Percentiles rank a stretch among this genome's conserved stretches.
phyloP scores from a whole-genome alignment of 2,113 vertebrate genomes.

The Poicephalus meyeri region DNA sequence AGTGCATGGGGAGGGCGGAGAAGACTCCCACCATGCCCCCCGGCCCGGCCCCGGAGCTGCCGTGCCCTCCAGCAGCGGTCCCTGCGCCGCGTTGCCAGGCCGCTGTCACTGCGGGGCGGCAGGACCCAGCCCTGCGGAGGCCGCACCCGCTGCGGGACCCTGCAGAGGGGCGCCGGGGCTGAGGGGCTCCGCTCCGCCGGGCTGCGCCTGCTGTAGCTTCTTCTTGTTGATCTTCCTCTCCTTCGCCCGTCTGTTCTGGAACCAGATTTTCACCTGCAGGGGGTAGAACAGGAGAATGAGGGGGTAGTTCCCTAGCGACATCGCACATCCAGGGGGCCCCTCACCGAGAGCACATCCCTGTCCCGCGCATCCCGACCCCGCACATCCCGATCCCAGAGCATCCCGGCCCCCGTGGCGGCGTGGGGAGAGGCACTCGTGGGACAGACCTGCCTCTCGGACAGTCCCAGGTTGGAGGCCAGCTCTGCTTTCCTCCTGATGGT shows the following conservation, averaged over 20 bases:
- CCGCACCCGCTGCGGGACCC: conserved; percentile 36
- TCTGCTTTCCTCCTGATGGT: conserved; percentile 84
- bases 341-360: not conserved
- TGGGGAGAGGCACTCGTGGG: not conserved
- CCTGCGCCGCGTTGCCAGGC: not conserved
- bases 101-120: conserved; percentile 41
- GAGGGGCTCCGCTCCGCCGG: conserved; percentile 65
- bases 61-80: not conserved
- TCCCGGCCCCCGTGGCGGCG: not conserved
- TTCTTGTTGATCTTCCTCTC: conserved; percentile 85
- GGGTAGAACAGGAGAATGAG: not conserved
- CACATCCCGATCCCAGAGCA: not conserved
- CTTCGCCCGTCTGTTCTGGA: conserved; percentile 82
- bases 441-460: conserved; percentile 83
- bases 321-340: too few relatives aligned
- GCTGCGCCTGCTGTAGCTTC: conserved; percentile 76
- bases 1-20: not conserved
- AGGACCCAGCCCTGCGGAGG: conserved; percentile 55
- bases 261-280: conserved; percentile 83
- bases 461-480: conserved; percentile 79
- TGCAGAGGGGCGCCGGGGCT: conserved; percentile 74
- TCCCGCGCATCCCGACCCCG: not conserved
- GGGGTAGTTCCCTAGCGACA: not conserved
- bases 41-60: not conserved
- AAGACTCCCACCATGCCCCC: not conserved